Percentiles rank a stretch among this genome's conserved stretches.
Conservation (phyloP, 2,888 invertebrate genomes). For the Synanthedon tipuliformis region DNA sequence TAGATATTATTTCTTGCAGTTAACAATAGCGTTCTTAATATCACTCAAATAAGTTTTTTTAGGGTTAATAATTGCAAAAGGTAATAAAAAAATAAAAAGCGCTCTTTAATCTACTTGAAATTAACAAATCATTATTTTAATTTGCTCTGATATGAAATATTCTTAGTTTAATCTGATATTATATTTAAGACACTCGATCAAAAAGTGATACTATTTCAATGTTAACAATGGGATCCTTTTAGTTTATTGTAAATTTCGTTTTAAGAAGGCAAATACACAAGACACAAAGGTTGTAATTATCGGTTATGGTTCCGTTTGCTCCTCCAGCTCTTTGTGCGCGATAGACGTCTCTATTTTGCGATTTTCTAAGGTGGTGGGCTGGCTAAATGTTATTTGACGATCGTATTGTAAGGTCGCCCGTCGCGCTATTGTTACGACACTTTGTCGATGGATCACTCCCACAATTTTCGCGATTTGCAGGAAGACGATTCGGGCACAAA, state of each 20-base stretch:
- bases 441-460: conserved; percentile 62
- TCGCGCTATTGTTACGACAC: conserved; percentile 44
- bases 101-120: no score
- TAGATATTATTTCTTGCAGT: no score
- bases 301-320: conserved; percentile 51
- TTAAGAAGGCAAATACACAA: conserved; percentile 40
- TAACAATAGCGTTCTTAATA: no score
- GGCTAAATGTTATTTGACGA: conserved; percentile 70
- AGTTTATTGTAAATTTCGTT: conserved; percentile 37
- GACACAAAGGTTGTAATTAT: conserved; percentile 66
- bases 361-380: conserved; percentile 66
- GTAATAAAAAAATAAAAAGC: no score
- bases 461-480: conserved; percentile 56
- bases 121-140: no score
- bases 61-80: no score
- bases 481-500: conserved; percentile 29
- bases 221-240: conserved; percentile 26
- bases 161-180: neutral
- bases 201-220: conserved; percentile 21
- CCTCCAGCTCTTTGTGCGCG: conserved; percentile 45
- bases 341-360: conserved; percentile 65
- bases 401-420: conserved; percentile 61
- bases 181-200: neutral
- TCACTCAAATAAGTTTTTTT: no score
- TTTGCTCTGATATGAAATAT: no score